Conservation (phyloP, 2,797 vertebrate genomes). For the Ispidina lecontei region DNA sequence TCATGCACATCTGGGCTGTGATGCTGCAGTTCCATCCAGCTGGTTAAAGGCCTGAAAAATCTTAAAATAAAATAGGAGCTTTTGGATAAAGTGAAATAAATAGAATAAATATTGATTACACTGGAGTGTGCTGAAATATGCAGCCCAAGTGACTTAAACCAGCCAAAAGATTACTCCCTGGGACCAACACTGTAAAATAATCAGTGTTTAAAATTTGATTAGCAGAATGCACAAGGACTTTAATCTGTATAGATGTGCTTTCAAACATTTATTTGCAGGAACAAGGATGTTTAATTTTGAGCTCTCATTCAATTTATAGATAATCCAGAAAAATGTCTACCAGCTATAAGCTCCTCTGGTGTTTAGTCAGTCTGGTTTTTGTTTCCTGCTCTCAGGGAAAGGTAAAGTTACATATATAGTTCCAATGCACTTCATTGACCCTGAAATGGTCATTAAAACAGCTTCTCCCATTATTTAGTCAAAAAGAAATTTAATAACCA, state of each 20-base stretch:
- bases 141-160: not conserved
- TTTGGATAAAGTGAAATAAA: not conserved
- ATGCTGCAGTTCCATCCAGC: not conserved
- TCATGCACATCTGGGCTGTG: not conserved
- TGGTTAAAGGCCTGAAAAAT: not conserved
- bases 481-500: not conserved
- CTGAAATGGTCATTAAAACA: not conserved
- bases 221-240: not conserved
- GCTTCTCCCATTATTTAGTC: conserved; percentile 45
- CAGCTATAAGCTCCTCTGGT: not conserved
- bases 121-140: conserved; percentile 4
- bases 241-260: conserved; percentile 14
- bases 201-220: conserved; percentile 13
- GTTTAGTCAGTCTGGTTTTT: not conserved
- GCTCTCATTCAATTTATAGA: conserved; percentile 4
- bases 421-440: not conserved
- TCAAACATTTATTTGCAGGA: conserved; percentile 10
- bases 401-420: not conserved
- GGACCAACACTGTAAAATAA: not conserved
- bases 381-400: not conserved
- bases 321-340: conserved; percentile 4
- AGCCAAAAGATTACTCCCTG: not conserved
- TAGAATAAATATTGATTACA: not conserved
- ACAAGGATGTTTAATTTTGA: conserved; percentile 36
- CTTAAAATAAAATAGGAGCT: not conserved